Percentiles rank a stretch among this genome's conserved stretches.
These are phyloP conservation scores for Cataglyphis albicans DNA, from an alignment of 2,888 invertebrate species.

Conservation along the genomic window DNA sequence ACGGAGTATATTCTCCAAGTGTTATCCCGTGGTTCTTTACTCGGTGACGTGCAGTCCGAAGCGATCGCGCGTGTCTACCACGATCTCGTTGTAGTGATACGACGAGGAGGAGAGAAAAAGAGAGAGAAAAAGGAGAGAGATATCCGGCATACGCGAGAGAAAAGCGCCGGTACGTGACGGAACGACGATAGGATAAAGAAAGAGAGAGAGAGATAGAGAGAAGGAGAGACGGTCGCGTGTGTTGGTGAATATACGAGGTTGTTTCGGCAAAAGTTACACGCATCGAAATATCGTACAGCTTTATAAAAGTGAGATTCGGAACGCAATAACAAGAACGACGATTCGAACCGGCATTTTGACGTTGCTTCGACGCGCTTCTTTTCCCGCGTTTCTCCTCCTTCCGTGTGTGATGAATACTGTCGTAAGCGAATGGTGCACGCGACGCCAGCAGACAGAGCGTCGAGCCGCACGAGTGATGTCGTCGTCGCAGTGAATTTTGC, in stretches of 20 bases:
- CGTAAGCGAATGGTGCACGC: slow-evolving; percentile 72
- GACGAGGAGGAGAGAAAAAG: not conserved
- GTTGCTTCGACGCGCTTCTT: slow-evolving; percentile 59
- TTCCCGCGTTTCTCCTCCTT: slow-evolving; percentile 50
- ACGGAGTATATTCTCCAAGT: slow-evolving; percentile 68
- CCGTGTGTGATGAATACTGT: slow-evolving; percentile 79
- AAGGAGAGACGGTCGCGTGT: slow-evolving; percentile 63
- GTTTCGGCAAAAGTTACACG: slow-evolving; percentile 30
- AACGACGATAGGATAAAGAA: not conserved
- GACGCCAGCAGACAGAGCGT: slow-evolving; percentile 77
- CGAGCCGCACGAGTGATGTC: slow-evolving; percentile 61
- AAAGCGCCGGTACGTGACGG: slow-evolving; percentile 65
- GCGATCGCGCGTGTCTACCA: slow-evolving; percentile 10
- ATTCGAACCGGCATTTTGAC: slow-evolving; percentile 73
- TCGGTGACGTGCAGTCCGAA: slow-evolving; percentile 1
- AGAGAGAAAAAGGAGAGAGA: not conserved
- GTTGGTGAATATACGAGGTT: slow-evolving; percentile 56
- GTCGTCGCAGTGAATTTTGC: slow-evolving; percentile 63
- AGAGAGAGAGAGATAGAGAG: not conserved
- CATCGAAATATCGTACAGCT: slow-evolving; percentile 12
- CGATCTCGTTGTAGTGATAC: slow-evolving; percentile 24
- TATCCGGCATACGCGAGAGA: slow-evolving; percentile 40
- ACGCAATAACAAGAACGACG: slow-evolving; percentile 6
- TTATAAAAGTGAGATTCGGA: slow-evolving; percentile 1
- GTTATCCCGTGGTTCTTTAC: slow-evolving; percentile 52